These are phyloP conservation scores for Carduelis carduelis DNA, from an alignment of 2,797 vertebrate genomes.

Conservation along the genomic window DNA sequence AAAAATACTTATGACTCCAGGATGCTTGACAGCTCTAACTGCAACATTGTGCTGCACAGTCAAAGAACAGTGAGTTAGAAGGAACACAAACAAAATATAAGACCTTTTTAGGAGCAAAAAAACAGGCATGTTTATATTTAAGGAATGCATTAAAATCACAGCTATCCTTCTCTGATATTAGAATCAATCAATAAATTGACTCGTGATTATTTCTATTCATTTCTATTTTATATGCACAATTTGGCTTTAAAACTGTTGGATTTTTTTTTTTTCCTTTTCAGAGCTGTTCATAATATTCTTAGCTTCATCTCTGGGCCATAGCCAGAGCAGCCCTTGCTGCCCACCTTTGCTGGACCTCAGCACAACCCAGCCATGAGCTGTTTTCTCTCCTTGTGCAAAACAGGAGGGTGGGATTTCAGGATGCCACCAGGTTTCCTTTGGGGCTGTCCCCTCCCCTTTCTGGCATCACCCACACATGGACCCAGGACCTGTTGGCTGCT, in stretches of 20 bases:
- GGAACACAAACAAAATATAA: constrained; percentile 5
- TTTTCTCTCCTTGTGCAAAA: not conserved
- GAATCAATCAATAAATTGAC: constrained; percentile 6
- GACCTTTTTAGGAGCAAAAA: constrained; percentile 2
- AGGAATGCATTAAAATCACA: constrained; percentile 2
- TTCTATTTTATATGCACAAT: not conserved
- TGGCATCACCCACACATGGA: accelerated
- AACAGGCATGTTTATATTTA: constrained; percentile 45
- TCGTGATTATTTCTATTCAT: not conserved
- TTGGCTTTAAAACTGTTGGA: not conserved
- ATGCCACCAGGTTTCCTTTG: not conserved
- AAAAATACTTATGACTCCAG: constrained; percentile 71
- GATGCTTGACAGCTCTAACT: constrained; percentile 72
- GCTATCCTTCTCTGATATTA: constrained; percentile 43
- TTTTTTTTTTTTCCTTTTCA: constrained; percentile 5
- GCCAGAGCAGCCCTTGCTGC: not conserved
- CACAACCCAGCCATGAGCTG: not conserved
- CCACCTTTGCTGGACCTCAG: not conserved
- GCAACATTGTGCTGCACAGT: constrained; percentile 56
- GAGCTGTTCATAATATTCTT: not conserved
- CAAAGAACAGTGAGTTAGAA: constrained; percentile 58
- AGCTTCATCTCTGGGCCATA: not conserved
- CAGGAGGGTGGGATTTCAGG: not conserved
- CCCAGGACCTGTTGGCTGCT: not conserved
- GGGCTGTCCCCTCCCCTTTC: not conserved